A percentile compares a stretch with the other conserved stretches of the same genome.
Evolutionary conservation across 2,113 vertebrate genomes (phyloP).

Genomic region (Rousettus leschenaultii): DNA sequence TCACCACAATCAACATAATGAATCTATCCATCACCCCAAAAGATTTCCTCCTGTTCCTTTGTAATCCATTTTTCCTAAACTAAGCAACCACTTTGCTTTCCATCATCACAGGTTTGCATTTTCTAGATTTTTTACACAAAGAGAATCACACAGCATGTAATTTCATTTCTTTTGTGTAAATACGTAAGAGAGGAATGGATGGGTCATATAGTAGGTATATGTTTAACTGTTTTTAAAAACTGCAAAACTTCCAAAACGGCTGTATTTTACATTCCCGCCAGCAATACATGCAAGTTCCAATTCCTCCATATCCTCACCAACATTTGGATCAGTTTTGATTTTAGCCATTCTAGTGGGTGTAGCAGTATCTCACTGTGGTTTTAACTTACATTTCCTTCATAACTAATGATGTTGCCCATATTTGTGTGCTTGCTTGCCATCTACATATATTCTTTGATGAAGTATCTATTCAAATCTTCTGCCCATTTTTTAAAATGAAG

Average conservation of each 20-base stretch:
- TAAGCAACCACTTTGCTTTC: not conserved
- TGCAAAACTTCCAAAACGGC: not conserved
- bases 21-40: not conserved
- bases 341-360: not conserved
- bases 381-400: not conserved
- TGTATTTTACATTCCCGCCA: not conserved
- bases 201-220: not conserved
- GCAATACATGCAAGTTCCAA: not conserved
- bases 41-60: not conserved
- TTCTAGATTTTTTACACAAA: not conserved
- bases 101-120: not conserved
- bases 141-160: not conserved
- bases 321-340: not conserved
- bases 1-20: not conserved
- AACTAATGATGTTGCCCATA: not conserved
- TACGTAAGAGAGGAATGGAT: not conserved
- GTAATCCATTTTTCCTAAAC: not conserved
- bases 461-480: not conserved
- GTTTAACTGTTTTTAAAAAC: not conserved
- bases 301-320: not conserved
- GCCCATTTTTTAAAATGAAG: not conserved
- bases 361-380: not conserved
- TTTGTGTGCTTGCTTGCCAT: not conserved
- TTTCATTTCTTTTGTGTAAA: constrained; percentile 1
- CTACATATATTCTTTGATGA: not conserved